These are phyloP conservation scores for Pristionchus pacificus DNA, from an alignment of 1,140 invertebrate genomes.

Conservation along the genomic window DNA sequence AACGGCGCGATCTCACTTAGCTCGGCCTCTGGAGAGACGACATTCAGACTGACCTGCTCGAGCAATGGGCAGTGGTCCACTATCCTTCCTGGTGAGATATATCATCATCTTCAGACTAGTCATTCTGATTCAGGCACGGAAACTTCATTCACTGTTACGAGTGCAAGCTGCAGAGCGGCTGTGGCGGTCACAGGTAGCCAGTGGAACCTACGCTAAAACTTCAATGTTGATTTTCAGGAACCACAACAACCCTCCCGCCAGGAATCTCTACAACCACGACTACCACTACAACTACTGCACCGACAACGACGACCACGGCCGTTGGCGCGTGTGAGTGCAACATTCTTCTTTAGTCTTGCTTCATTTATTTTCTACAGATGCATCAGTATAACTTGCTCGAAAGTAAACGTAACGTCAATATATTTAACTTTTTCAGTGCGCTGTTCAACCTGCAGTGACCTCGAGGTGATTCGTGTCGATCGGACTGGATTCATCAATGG, in stretches of 20 bases:
- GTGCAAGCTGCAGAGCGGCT: background rate
- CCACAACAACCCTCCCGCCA: background rate
- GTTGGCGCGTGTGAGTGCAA: too few relatives aligned
- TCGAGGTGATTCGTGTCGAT: background rate
- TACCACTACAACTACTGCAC: background rate
- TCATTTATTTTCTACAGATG: background rate
- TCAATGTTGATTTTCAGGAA: too few relatives aligned
- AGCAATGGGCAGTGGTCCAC: background rate
- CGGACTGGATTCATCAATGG: background rate
- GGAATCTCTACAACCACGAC: background rate
- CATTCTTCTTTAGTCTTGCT: too few relatives aligned
- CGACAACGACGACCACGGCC: too few relatives aligned
- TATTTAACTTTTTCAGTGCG: background rate
- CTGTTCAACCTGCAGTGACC: background rate
- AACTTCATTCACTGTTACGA: background rate
- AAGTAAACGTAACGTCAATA: too few relatives aligned
- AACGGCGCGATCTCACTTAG: background rate
- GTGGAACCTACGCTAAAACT: too few relatives aligned
- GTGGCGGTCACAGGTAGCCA: too few relatives aligned
- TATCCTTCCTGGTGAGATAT: background rate
- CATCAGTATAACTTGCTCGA: background rate
- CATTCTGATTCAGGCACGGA: too few relatives aligned
- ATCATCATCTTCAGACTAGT: too few relatives aligned
- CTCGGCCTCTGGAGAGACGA: background rate
- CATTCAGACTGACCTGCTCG: background rate